phyloP scores from a whole-genome alignment of 2,113 vertebrate species.

The Hyaena hyaena region DNA sequence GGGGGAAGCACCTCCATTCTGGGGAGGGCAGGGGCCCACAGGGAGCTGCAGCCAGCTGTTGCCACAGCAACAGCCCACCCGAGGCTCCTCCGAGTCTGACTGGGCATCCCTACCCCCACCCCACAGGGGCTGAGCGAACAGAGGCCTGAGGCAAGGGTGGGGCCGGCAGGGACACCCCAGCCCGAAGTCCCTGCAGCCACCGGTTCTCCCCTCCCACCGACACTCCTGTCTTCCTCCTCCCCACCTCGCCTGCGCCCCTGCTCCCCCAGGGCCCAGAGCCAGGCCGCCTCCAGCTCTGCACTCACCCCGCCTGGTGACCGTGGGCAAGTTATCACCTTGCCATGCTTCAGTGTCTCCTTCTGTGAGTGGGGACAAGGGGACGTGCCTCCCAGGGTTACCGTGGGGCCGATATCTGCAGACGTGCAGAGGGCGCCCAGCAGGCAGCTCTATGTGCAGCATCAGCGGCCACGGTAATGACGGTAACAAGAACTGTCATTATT shows the following conservation, averaged over 20 bases:
- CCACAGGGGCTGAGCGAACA: not conserved
- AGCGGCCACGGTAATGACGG: fast-evolving
- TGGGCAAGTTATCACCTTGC: not conserved
- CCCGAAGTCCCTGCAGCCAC: not conserved
- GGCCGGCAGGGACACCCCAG: not conserved
- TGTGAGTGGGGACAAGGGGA: not conserved
- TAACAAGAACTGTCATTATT: too few species aligned
- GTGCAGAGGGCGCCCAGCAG: not conserved
- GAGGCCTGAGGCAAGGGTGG: not conserved
- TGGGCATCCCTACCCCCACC: not conserved
- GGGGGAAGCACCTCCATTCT: not conserved
- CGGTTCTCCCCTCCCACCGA: not conserved
- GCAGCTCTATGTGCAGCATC: fast-evolving
- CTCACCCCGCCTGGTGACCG: fast-evolving
- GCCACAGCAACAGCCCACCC: not conserved
- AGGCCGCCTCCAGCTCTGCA: not conserved
- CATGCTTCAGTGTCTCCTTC: not conserved
- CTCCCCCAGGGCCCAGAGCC: not conserved
- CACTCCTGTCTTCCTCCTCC: too few species aligned
- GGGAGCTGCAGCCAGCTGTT: not conserved
- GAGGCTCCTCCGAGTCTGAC: not conserved
- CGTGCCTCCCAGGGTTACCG: not conserved
- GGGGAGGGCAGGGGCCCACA: too few species aligned
- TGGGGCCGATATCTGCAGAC: not conserved
- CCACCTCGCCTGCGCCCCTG: not conserved